These are phyloP conservation scores for Pimpla rufipes DNA, from an alignment of 2,888 invertebrate species.

Conservation along the genomic window DNA sequence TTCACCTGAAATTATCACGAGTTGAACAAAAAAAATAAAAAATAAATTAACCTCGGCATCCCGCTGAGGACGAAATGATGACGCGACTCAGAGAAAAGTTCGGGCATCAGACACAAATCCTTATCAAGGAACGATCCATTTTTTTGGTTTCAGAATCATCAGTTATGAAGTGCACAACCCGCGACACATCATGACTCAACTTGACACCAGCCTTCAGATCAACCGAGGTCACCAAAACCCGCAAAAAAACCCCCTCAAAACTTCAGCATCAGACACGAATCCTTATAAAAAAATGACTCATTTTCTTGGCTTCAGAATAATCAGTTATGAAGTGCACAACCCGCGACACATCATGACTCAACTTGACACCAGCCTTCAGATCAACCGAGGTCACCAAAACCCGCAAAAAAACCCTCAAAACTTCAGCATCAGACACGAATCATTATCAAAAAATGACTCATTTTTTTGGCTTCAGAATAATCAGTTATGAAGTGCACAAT, in stretches of 20 bases:
- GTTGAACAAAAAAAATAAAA: conserved; percentile 1
- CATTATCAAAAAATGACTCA: no score
- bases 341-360: neutral
- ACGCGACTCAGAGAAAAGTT: no score
- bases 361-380: neutral
- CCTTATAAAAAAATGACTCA: no score
- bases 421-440: no score
- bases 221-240: neutral
- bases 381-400: neutral
- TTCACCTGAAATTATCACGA: conserved; percentile 10
- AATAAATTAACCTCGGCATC: no score
- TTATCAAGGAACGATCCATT: no score
- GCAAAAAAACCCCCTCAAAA: neutral
- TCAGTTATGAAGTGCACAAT: neutral
- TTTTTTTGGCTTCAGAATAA: no score
- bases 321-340: neutral
- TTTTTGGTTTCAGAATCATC: no score
- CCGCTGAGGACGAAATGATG: no score
- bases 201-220: neutral
- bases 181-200: neutral
- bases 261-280: no score
- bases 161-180: neutral
- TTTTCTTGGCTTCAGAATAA: no score
- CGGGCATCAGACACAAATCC: no score
- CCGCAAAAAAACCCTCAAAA: neutral